phyloP scores from a whole-genome alignment of 2,888 invertebrate genomes.

The Scaeva pyrastri region DNA sequence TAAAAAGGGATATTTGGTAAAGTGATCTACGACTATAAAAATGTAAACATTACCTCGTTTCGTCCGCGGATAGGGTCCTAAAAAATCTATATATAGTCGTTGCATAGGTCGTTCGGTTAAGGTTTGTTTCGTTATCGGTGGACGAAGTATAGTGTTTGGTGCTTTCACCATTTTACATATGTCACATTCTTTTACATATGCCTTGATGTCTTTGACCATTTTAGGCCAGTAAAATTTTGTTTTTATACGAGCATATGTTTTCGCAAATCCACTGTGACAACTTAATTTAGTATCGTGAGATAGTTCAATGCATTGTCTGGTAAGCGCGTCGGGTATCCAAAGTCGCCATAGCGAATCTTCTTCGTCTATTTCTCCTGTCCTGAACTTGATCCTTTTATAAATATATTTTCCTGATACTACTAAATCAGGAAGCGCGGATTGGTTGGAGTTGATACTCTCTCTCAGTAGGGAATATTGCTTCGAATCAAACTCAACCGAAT shows the following conservation, averaged over 20 bases:
- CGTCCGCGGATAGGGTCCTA: slow-evolving; percentile 48
- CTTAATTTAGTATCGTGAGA: neutral
- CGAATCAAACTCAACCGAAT: neutral
- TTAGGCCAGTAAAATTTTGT: neutral
- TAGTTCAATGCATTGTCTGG: neutral
- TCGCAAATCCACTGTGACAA: neutral
- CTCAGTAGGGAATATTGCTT: neutral
- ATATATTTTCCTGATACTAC: neutral
- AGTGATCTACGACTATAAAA: slow-evolving; percentile 36
- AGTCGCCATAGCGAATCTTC: neutral
- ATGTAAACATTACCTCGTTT: too few relatives aligned
- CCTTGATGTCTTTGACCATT: neutral
- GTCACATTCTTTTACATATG: neutral
- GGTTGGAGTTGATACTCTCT: neutral
- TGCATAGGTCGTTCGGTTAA: too few relatives aligned
- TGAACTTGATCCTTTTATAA: neutral
- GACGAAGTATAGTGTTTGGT: too few relatives aligned
- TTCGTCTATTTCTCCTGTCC: neutral
- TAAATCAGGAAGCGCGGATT: neutral
- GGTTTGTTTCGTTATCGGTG: too few relatives aligned
- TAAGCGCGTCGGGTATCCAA: neutral
- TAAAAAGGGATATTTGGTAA: slow-evolving; percentile 50
- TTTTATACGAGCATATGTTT: neutral
- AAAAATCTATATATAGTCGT: slow-evolving; percentile 44
- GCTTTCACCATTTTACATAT: neutral